Conservation (phyloP, 2,113 vertebrate species). For the Holacanthus passer region DNA sequence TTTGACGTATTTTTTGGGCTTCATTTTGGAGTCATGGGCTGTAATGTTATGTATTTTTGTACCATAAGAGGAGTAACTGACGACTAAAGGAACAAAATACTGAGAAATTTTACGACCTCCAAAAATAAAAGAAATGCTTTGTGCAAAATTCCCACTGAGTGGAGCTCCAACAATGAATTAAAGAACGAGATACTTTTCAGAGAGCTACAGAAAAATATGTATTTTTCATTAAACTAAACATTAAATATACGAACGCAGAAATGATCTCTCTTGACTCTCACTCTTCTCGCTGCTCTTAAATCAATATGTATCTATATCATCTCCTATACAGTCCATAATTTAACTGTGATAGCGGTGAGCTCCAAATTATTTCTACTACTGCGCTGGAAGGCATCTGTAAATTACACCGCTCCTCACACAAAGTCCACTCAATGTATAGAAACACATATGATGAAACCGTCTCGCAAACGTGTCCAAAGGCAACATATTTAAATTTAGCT, state of each 20-base stretch:
- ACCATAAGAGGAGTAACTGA: neutral
- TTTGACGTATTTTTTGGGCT: neutral
- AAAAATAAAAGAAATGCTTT: neutral
- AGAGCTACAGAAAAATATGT: neutral
- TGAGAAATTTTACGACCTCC: neutral
- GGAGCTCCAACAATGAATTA: neutral
- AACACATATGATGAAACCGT: neutral
- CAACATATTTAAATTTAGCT: slow-evolving; percentile 23
- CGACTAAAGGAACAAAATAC: neutral
- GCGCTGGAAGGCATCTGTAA: neutral
- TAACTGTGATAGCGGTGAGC: neutral
- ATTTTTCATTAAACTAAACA: neutral
- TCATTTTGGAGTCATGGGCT: neutral
- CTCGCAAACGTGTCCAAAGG: slow-evolving; percentile 18
- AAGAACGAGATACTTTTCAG: too few relatives aligned
- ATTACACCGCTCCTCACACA: neutral
- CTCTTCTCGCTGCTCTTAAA: neutral
- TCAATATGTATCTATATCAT: neutral
- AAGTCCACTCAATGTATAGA: neutral
- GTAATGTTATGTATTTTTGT: neutral
- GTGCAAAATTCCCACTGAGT: neutral
- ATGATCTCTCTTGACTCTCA: neutral
- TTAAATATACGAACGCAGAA: neutral
- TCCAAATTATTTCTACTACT: neutral
- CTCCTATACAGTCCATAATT: neutral